Evolutionary conservation across 2,113 vertebrate species (phyloP).

Genomic region (Mustelus asterias): DNA sequence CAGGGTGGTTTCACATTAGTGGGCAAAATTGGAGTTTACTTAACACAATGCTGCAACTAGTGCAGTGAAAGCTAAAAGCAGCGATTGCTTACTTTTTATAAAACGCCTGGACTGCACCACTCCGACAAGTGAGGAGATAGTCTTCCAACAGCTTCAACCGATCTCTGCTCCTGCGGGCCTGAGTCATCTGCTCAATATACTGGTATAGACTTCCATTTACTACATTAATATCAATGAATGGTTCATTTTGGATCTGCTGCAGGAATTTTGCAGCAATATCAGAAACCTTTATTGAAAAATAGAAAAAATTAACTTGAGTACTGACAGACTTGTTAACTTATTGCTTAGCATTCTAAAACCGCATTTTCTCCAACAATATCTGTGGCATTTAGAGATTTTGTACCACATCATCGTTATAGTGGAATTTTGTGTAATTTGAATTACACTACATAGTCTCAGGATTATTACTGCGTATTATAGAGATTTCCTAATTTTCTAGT

Average conservation of each 20-base stretch:
- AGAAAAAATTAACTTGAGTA: background rate
- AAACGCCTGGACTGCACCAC: slow-evolving; percentile 70
- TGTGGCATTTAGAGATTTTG: background rate
- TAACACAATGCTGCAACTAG: background rate
- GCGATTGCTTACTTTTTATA: slow-evolving; percentile 54
- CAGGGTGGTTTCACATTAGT: background rate
- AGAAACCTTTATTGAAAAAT: slow-evolving; percentile 62
- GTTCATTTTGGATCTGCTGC: slow-evolving; percentile 68
- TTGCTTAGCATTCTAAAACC: background rate
- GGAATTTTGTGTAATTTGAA: background rate
- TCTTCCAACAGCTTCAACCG: slow-evolving; percentile 84
- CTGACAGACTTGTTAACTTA: background rate
- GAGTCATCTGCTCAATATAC: slow-evolving; percentile 70
- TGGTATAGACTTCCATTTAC: slow-evolving; percentile 73
- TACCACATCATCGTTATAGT: background rate
- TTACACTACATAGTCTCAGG: background rate
- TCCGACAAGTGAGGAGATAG: slow-evolving; percentile 80
- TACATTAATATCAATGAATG: slow-evolving; percentile 74
- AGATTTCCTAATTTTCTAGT: background rate
- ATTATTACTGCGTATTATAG: background rate
- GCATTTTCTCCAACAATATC: background rate
- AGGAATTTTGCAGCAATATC: slow-evolving; percentile 72
- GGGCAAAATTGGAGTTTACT: background rate
- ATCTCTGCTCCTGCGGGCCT: slow-evolving; percentile 59
- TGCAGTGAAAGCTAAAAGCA: background rate